Conservation (phyloP, 2,113 vertebrate genomes). For the Galeopterus variegatus region DNA sequence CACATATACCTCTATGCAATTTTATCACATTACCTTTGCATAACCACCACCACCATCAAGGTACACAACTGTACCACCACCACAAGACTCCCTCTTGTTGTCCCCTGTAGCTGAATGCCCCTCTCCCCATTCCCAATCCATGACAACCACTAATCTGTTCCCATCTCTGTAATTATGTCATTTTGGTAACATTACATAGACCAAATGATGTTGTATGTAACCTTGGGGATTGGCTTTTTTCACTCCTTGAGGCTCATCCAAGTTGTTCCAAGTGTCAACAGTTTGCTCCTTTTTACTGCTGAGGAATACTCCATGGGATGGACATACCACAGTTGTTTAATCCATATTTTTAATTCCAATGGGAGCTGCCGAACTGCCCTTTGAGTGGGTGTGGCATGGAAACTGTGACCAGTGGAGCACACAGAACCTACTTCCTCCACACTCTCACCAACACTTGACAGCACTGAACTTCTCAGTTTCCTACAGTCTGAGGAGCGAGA, state of each 20-base stretch:
- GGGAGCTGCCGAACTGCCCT: not conserved
- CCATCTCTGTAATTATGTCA: not conserved
- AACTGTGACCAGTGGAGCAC: not conserved
- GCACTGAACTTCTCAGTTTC: not conserved
- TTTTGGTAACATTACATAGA: not conserved
- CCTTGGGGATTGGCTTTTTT: not conserved
- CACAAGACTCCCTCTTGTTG: not conserved
- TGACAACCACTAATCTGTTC: not conserved
- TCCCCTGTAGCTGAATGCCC: rapidly evolving
- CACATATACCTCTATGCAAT: not conserved
- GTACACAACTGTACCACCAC: not conserved
- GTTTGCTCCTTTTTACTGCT: not conserved
- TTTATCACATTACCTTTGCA: not conserved
- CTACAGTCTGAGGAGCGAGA: not conserved
- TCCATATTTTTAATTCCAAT: not conserved
- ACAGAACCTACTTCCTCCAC: not conserved
- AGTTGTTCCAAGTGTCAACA: not conserved
- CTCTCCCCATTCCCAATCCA: not conserved
- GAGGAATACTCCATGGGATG: not conserved
- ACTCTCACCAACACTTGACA: not conserved
- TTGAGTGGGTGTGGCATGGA: not conserved
- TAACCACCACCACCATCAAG: not conserved
- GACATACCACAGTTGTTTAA: not conserved
- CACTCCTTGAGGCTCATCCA: not conserved
- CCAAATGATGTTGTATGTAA: not conserved